A percentile compares a stretch with the other conserved stretches of the same genome.
Evolutionary conservation across 2,888 invertebrate species (phyloP).

Genomic region (Syrista parreyssii): DNA sequence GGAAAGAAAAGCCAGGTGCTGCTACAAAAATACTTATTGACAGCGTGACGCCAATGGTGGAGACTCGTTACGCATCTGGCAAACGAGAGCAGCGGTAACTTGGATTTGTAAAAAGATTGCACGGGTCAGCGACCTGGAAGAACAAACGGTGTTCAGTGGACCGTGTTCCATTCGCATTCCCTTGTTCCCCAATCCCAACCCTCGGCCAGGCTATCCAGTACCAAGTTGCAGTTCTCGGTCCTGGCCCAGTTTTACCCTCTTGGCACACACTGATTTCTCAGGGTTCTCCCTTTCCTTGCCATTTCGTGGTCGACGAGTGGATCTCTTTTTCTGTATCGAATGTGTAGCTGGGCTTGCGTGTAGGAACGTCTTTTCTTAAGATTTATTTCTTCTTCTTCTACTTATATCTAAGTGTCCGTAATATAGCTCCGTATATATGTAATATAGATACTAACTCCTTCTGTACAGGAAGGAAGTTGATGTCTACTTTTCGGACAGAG

Average conservation of each 20-base stretch:
- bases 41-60: not conserved
- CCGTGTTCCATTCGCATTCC: slow-evolving; percentile 55
- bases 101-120: slow-evolving; percentile 65
- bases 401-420: not conserved
- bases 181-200: slow-evolving; percentile 26
- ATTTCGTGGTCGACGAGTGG: not conserved
- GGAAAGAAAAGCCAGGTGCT: not conserved
- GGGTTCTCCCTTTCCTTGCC: not conserved
- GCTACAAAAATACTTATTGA: not conserved
- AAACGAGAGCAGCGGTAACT: slow-evolving; percentile 46
- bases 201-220: not conserved
- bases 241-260: not conserved
- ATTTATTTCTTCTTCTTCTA: not conserved
- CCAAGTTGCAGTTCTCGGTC: not conserved
- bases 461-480: not conserved
- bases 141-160: slow-evolving; percentile 64
- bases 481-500: not conserved
- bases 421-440: not conserved
- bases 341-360: not conserved
- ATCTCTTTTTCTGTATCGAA: not conserved
- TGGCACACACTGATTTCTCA: slow-evolving; percentile 2
- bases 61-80: slow-evolving; percentile 1
- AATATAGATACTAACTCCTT: not conserved
- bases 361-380: not conserved
- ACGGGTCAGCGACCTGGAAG: slow-evolving; percentile 62